These are phyloP conservation scores for Tenrec ecaudatus DNA, from an alignment of 2,113 vertebrate species.

Conservation along the genomic window DNA sequence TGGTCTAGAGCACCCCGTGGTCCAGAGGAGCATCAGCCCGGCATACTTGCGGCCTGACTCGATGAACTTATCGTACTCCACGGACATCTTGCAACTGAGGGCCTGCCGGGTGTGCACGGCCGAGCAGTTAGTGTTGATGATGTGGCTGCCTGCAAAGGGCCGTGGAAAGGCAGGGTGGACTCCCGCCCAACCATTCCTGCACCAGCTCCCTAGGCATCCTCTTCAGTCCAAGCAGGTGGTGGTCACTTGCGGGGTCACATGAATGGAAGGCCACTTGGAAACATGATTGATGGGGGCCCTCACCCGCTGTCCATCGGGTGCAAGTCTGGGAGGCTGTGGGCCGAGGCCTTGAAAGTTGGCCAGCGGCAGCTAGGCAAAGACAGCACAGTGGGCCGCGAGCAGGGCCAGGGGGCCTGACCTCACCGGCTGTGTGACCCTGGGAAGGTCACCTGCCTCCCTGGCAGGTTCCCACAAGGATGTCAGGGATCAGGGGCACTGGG, in stretches of 20 bases:
- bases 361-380: neutral
- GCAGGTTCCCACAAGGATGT: too few species aligned
- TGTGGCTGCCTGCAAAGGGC: constrained; percentile 87
- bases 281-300: too few species aligned
- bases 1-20: too few species aligned
- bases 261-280: neutral
- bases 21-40: too few species aligned
- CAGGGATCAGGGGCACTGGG: neutral
- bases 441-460: too few species aligned
- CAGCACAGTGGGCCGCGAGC: too few species aligned
- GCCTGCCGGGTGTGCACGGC: constrained; percentile 96
- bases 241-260: rapidly evolving
- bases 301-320: rapidly evolving
- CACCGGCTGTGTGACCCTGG: neutral
- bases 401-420: neutral
- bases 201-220: too few species aligned
- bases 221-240: too few species aligned
- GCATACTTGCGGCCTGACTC: constrained; percentile 97
- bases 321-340: neutral
- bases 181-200: too few species aligned
- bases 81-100: constrained; percentile 99
- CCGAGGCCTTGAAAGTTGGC: neutral
- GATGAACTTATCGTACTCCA: constrained; percentile 98
- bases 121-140: constrained; percentile 99
- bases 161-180: neutral